Percentiles rank a stretch among this genome's conserved stretches.
These are phyloP conservation scores for Tinamus guttatus DNA, from an alignment of 2,113 vertebrate genomes.

Conservation along the genomic window DNA sequence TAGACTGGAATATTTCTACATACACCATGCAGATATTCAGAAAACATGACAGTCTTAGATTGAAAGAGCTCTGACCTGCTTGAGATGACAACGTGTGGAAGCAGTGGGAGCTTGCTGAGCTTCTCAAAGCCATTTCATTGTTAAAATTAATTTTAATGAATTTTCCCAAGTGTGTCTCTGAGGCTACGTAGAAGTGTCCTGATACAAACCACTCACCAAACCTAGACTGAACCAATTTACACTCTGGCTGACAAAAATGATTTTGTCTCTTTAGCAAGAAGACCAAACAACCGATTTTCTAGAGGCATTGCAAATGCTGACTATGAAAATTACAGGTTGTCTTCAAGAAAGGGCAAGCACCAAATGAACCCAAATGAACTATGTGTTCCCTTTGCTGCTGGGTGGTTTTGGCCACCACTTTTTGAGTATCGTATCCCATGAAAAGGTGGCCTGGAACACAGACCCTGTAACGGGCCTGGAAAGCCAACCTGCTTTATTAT, in stretches of 20 bases:
- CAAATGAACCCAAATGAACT: neutral
- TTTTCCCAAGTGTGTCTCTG: constrained; percentile 29
- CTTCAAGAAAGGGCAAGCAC: neutral
- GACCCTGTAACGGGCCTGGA: constrained; percentile 74
- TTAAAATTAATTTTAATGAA: constrained; percentile 4
- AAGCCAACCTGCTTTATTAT: constrained; percentile 57
- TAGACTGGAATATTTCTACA: neutral
- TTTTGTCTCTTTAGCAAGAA: constrained; percentile 31
- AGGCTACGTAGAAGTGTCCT: neutral
- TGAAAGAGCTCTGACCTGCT: neutral
- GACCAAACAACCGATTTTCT: neutral
- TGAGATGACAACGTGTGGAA: neutral
- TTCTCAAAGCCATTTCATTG: neutral
- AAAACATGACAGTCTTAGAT: neutral
- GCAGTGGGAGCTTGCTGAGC: neutral
- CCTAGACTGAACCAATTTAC: neutral
- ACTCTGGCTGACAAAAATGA: neutral
- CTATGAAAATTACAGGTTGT: neutral
- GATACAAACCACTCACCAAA: neutral
- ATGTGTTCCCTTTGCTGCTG: neutral
- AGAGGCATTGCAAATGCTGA: neutral
- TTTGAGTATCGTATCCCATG: constrained; percentile 61
- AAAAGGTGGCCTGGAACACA: constrained; percentile 63
- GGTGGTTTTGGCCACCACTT: neutral
- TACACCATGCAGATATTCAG: neutral